A percentile compares a stretch with the other conserved stretches of the same genome.
These are phyloP conservation scores for Eurosta solidaginis DNA, from an alignment of 1,140 invertebrate species.

Conservation along the genomic window DNA sequence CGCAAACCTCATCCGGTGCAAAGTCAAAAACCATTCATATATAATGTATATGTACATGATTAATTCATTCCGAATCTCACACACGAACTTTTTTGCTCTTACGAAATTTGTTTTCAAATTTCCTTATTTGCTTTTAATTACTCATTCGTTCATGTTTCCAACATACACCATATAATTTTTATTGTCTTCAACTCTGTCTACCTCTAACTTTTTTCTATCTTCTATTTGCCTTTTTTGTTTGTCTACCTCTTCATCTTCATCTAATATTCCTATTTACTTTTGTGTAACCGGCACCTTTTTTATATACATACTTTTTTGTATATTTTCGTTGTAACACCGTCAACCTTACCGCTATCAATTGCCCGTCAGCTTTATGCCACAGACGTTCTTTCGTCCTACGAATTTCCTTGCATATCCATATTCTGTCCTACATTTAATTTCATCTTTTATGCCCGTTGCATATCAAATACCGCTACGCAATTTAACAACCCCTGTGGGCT, in stretches of 20 bases:
- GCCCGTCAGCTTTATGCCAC: background rate
- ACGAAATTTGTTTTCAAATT: background rate
- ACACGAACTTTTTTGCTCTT: background rate
- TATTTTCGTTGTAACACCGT: background rate
- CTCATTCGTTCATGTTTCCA: background rate
- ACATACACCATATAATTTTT: too few species aligned
- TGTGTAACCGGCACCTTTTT: background rate
- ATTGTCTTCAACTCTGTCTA: too few species aligned
- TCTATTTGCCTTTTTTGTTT: background rate
- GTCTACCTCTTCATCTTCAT: background rate
- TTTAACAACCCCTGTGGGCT: background rate
- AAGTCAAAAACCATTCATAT: background rate
- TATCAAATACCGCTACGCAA: background rate
- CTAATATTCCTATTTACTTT: background rate
- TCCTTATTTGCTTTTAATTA: background rate
- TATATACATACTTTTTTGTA: background rate
- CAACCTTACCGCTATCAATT: constrained; percentile 15
- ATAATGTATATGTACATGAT: background rate
- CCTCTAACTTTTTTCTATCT: background rate
- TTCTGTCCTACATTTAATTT: background rate
- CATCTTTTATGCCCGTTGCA: background rate
- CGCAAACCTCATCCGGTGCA: constrained; percentile 14
- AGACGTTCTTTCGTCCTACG: too few species aligned
- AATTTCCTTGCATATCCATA: background rate
- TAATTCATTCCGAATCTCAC: constrained; percentile 8